Evolutionary conservation across 2,888 invertebrate species (phyloP), one percentile per base, ranked within the genome.

Genomic region (Opisthograptis luteolata): DNA sequence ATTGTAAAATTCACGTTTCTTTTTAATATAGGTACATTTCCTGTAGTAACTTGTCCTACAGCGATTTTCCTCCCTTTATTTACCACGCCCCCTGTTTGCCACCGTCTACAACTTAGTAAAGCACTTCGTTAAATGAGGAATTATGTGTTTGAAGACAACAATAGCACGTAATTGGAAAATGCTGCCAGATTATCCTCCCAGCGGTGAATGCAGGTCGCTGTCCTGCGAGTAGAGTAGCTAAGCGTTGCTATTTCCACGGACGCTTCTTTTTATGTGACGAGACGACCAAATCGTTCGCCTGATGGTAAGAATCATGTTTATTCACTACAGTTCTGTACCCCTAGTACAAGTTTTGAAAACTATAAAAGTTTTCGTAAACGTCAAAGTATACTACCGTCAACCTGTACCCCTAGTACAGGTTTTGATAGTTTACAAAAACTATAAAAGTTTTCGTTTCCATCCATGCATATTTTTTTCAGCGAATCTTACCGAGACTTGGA

Each of bases 1-100:
- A 25, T 37, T 6, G 20, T 19, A 9, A 42, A 48, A 42, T 43
- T 43, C 36, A 19, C 47, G 19, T 27, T 27, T 24, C 15, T 42
- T 42, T 39, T 28, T 8, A 19, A 34, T n/a, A 19, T 13, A 48
- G 36, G 30, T 35, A 47, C 34, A 45, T 45, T 46, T 50, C 19
- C 45, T 32, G 55, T 49, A 51, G 55, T 49, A 51, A 35, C 30
- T 53, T 54, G 55, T 60, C 54, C 45, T 28, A 37, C 45, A 37
- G 46, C 47, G 49, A 63, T 58, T 58, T 63, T 58, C 36, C 42
- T 46, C 36, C 24, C 36, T 47, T 44, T 56, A 57, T 64, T 62
- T 49, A 54, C 46, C 9, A 12, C 20, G 36, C 48, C 46, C n/a
- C 57, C 45, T 54, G 50, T 63, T 59, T 56, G 46, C 36, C 49